phyloP scores from a whole-genome alignment of 1,140 invertebrate species.

The Zaprionus ornatus region DNA sequence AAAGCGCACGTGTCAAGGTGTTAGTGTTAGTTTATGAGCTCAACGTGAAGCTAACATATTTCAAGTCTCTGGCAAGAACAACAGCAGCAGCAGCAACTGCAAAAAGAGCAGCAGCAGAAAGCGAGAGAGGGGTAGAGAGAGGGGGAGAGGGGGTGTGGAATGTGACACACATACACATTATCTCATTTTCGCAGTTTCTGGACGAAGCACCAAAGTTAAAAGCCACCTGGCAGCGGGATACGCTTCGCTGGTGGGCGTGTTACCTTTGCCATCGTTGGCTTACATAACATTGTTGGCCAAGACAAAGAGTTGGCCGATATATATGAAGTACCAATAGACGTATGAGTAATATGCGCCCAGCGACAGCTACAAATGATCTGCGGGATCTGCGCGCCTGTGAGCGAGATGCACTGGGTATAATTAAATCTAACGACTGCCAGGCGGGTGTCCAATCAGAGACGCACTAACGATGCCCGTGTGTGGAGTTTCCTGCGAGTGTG shows the following conservation, averaged over 20 bases:
- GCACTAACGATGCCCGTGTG: not conserved
- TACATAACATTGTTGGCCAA: constrained; percentile 48
- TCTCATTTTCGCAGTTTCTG: constrained; percentile 78
- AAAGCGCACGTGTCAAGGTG: constrained; percentile 79
- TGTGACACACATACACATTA: constrained; percentile 82
- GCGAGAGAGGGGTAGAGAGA: constrained; percentile 8
- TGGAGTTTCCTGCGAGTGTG: not conserved
- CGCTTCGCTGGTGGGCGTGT: constrained; percentile 49
- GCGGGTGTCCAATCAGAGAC: constrained; percentile 11
- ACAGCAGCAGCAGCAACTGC: constrained; percentile 26
- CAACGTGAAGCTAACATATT: constrained; percentile 81
- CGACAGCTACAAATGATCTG: constrained; percentile 64
- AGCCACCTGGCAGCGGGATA: constrained; percentile 47
- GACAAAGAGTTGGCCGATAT: not conserved
- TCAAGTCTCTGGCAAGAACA: constrained; percentile 76
- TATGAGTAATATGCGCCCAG: constrained; percentile 38
- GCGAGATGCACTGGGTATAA: constrained; percentile 58
- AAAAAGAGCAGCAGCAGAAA: constrained; percentile 26
- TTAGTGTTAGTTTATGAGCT: constrained; percentile 82
- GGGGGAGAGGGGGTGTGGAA: constrained; percentile 30
- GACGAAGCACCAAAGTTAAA: constrained; percentile 75
- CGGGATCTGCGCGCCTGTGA: constrained; percentile 32
- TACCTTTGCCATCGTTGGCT: constrained; percentile 2
- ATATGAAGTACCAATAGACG: constrained; percentile 36
- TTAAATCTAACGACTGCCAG: constrained; percentile 63